Evolutionary conservation across 2,888 invertebrate species (phyloP).

Genomic region (Drosophila cyrtoloma): DNA sequence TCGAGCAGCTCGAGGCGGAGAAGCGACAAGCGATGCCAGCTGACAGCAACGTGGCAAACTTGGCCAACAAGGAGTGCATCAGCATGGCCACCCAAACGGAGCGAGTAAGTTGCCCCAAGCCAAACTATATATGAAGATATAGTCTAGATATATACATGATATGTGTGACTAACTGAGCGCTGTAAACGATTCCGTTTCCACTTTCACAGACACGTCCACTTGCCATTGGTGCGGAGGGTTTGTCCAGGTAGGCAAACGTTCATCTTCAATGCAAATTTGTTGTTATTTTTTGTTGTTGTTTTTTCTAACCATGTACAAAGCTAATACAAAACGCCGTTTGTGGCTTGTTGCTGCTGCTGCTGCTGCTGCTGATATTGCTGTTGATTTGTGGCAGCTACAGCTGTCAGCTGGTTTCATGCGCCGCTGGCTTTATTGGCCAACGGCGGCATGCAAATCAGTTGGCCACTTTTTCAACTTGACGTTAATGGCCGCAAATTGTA

Average conservation of each 20-base stretch:
- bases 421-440: conserved; percentile 52
- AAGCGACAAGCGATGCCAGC: conserved; percentile 60
- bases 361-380: conserved; percentile 22
- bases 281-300: conserved; percentile 20
- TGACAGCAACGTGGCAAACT: conserved; percentile 15
- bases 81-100: conserved; percentile 95
- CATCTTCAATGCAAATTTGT: conserved; percentile 41
- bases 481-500: conserved; percentile 77
- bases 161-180: conserved; percentile 69
- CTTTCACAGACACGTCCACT: conserved; percentile 85
- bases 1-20: conserved; percentile 87
- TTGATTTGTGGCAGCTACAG: conserved; percentile 14
- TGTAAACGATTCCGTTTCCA: conserved; percentile 66
- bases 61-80: conserved; percentile 87
- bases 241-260: conserved; percentile 84
- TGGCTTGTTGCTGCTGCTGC: conserved; percentile 44
- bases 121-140: conserved; percentile 1
- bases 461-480: conserved; percentile 66
- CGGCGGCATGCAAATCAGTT: conserved; percentile 69
- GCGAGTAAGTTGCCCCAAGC: conserved; percentile 87
- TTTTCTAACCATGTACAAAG: conserved; percentile 48
- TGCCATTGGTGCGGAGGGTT: conserved; percentile 85
- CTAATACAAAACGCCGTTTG: conserved; percentile 65
- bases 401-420: conserved; percentile 67
- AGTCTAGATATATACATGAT: conserved; percentile 8